phyloP scores from a whole-genome alignment of 2,113 vertebrate species.

The Actinemys pallida region DNA sequence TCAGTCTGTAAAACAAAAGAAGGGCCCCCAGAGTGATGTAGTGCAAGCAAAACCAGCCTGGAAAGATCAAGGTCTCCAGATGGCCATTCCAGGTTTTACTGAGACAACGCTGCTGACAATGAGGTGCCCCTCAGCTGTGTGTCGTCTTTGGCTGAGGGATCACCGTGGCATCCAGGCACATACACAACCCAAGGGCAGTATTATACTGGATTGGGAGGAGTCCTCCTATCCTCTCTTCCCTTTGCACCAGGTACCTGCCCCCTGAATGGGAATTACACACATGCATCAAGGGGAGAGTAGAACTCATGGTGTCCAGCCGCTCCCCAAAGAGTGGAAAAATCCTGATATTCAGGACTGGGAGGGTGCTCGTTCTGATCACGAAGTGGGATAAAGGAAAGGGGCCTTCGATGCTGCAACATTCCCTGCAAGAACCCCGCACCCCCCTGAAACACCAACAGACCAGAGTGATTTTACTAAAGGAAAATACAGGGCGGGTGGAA shows the following conservation, averaged over 20 bases:
- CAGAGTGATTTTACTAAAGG: neutral
- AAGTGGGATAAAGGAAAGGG: neutral
- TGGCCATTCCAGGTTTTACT: neutral
- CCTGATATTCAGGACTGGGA: neutral
- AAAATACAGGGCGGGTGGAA: no score
- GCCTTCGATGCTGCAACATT: neutral
- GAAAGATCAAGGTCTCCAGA: neutral
- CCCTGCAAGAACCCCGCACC: neutral
- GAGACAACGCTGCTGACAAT: neutral
- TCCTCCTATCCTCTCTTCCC: neutral
- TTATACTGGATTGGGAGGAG: neutral
- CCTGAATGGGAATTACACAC: neutral
- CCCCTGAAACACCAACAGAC: neutral
- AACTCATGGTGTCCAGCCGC: neutral
- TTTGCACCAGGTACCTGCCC: neutral
- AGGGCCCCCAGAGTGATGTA: neutral
- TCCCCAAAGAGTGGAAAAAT: neutral
- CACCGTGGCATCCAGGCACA: neutral
- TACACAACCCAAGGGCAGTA: neutral
- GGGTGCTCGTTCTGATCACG: neutral
- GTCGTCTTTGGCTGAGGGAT: neutral
- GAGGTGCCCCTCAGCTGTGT: neutral
- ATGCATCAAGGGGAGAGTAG: neutral
- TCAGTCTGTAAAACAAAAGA: constrained; percentile 17
- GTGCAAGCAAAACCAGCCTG: neutral